A percentile compares a stretch with the other conserved stretches of the same genome.
phyloP scores from a whole-genome alignment of 2,113 vertebrate genomes.

The Stegastes partitus region DNA sequence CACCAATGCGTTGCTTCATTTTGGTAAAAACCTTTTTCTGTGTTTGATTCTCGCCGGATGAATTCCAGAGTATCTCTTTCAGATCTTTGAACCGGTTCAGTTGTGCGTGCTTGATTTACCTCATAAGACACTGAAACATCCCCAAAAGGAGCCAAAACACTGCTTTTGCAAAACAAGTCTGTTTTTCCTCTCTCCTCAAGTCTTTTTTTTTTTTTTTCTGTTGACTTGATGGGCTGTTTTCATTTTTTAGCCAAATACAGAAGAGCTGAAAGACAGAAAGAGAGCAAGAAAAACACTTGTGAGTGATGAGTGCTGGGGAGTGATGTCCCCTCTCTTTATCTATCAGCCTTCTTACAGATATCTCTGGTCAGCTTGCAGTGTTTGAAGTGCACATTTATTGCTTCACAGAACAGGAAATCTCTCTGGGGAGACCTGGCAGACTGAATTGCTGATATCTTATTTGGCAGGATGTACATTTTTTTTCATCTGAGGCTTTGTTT shows the following conservation, averaged over 20 bases:
- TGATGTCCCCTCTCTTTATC: background rate
- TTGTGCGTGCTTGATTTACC: constrained; percentile 47
- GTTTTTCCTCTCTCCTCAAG: constrained; percentile 60
- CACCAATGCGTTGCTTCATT: too few species aligned
- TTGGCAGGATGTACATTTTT: background rate
- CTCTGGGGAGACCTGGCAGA: background rate
- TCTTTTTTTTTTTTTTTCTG: constrained; percentile 40
- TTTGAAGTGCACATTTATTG: background rate
- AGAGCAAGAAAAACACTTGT: constrained; percentile 5
- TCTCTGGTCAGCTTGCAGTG: background rate
- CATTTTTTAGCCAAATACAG: constrained; percentile 31
- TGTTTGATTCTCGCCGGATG: constrained; percentile 10
- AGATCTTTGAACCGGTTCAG: constrained; percentile 39
- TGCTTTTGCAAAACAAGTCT: constrained; percentile 61
- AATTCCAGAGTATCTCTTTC: constrained; percentile 39
- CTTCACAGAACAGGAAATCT: constrained; percentile 9
- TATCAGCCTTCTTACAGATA: background rate
- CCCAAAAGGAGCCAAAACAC: constrained; percentile 44
- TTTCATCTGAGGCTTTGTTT: background rate
- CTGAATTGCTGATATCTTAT: constrained; percentile 4
- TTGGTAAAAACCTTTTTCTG: background rate
- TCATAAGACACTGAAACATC: constrained; percentile 49
- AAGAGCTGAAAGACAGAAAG: constrained; percentile 16
- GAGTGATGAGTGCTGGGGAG: background rate
- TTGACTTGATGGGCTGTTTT: constrained; percentile 21